Evolutionary conservation across 2,888 invertebrate genomes (phyloP), one percentile per base, ranked within the genome.

Genomic region (Bellardia pandia): DNA sequence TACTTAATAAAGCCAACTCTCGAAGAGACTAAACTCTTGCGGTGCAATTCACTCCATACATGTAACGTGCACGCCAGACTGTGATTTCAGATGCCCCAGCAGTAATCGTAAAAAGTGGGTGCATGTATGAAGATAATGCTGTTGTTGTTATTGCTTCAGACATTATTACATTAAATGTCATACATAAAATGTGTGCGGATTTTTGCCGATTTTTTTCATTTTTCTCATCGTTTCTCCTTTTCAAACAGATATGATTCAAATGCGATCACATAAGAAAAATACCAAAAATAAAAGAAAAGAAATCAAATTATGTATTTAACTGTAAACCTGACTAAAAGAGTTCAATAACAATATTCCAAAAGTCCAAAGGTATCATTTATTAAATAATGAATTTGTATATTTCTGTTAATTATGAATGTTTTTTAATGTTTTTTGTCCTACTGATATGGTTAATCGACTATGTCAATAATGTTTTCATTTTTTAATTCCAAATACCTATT

Each of bases 301-400:
- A 84, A 62, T 66, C 14, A 77, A 82, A 68, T 78, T 75, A 74
- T n/a, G n/a, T n/a, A n/a, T 74, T 81, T 78, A 85, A 75, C 85
- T 74, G 77, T 84, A 86, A 87, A 87, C 87, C 74, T 85, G 85
- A 87, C 85, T 85, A 69, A 42, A 40, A 71, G 82, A 87, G 85
- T 85, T 87, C 81, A 85, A 82, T 78, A 85, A 87, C 81, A 85
- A 82, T 64, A 37, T 74, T 56, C 23, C 56, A 51, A 66, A 81
- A 85, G 81, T 85, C 74, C 81, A 81, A 77, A 85, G 76, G 45
- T 80, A 62, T 72, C 68, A 74, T 84, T 23, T 23, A 23, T 23
- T 23, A 23, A 1, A 23, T 23, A 23, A 23, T 23, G 23, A 23
- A 23, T 23, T 23, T 23, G 23, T 23, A 1, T 23, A 23, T 23